Percentiles rank a stretch among this genome's conserved stretches.
Evolutionary conservation across 2,113 vertebrate species (phyloP).

Genomic region (Erinaceus europaeus): DNA sequence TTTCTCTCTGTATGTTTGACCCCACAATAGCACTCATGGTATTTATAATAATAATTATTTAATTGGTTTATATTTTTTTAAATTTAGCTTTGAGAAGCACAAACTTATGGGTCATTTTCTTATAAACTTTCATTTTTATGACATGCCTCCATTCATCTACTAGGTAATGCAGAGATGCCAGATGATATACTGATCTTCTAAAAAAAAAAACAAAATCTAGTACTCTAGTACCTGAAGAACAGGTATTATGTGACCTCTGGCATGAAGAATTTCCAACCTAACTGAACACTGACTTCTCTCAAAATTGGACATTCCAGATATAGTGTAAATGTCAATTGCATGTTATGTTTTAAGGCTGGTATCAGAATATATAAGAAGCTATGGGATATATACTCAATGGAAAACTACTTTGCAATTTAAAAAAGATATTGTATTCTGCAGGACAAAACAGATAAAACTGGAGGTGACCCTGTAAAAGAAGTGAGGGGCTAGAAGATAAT

Average conservation of each 20-base stretch:
- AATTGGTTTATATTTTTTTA: not conserved
- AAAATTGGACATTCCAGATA: not conserved
- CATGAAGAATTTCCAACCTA: not conserved
- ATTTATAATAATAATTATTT: not conserved
- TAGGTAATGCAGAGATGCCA: not conserved
- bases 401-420: too few relatives aligned
- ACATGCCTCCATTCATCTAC: not conserved
- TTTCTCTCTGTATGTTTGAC: not conserved
- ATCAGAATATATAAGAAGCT: not conserved
- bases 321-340: not conserved
- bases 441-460: too few relatives aligned
- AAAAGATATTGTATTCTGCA: too few relatives aligned
- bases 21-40: not conserved
- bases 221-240: not conserved
- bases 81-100: not conserved
- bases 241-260: not conserved
- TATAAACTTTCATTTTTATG: slow-evolving; percentile 12
- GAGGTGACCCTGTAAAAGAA: too few relatives aligned
- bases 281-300: not conserved
- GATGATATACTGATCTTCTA: not conserved
- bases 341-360: not conserved
- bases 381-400: too few relatives aligned
- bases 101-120: not conserved
- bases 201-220: too few relatives aligned
- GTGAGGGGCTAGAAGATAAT: too few relatives aligned